phyloP scores from a whole-genome alignment of 2,113 vertebrate genomes.

The Dryoscopus gambensis region DNA sequence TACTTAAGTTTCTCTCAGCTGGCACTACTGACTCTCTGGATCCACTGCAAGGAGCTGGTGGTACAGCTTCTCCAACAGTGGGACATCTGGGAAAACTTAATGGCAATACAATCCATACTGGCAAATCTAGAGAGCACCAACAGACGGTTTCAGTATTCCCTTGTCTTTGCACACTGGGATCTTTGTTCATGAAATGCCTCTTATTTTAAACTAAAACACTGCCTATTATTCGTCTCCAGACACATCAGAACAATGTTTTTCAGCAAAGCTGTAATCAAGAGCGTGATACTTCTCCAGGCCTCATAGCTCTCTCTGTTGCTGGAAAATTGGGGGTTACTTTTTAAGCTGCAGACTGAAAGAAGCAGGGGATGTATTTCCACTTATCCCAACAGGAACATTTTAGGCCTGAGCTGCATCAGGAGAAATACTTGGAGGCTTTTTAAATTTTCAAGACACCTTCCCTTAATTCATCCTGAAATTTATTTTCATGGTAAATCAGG shows the following conservation, averaged over 20 bases:
- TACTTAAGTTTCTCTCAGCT: background rate
- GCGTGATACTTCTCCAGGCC: background rate
- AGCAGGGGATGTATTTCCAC: background rate
- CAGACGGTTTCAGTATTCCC: conserved; percentile 24
- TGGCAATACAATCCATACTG: background rate
- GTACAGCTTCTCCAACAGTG: background rate
- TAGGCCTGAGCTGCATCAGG: background rate
- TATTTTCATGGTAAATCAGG: background rate
- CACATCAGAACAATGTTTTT: conserved; percentile 18
- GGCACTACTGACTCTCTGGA: background rate
- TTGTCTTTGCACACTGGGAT: background rate
- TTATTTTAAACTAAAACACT: conserved; percentile 44
- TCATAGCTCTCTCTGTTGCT: background rate
- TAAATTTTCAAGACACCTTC: background rate
- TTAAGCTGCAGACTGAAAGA: background rate
- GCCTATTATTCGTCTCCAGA: conserved; percentile 50
- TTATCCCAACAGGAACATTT: background rate
- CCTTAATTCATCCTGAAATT: background rate
- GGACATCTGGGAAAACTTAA: conserved; percentile 2
- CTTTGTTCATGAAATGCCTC: conserved; percentile 41
- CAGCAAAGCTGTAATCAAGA: conserved; percentile 51
- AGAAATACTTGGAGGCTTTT: background rate
- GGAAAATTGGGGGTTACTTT: conserved; percentile 23
- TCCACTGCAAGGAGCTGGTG: background rate
- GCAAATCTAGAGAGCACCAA: conserved; percentile 3